Conservation (phyloP, 2,113 vertebrate genomes). For the Callorhinus ursinus region DNA sequence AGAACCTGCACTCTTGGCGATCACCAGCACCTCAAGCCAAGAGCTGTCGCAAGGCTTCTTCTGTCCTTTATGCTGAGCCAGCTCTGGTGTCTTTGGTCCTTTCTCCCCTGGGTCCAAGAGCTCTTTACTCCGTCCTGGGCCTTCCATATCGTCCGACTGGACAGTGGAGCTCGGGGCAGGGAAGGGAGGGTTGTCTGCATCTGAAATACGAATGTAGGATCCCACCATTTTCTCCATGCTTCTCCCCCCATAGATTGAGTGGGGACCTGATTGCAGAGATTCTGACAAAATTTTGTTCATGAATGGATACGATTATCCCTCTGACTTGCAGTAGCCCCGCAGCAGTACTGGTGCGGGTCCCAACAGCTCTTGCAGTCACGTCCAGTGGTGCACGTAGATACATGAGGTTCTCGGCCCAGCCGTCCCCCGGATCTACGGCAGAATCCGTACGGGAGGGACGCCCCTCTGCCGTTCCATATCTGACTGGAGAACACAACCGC, state of each 20-base stretch:
- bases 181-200: background rate
- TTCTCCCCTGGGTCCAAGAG: background rate
- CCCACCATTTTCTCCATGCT: background rate
- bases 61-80: fast-evolving
- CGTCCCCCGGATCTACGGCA: background rate
- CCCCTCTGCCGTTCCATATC: background rate
- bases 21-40: background rate
- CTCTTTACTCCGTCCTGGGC: no score
- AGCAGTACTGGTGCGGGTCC: background rate
- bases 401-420: background rate
- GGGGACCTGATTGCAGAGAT: background rate
- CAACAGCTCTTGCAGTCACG: no score
- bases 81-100: background rate
- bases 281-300: background rate
- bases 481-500: background rate
- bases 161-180: background rate
- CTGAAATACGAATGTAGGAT: background rate
- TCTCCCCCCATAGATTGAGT: background rate
- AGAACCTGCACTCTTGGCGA: background rate
- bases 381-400: no score
- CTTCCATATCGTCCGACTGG: background rate
- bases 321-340: background rate
- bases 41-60: no score
- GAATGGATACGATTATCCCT: no score
- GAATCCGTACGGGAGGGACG: background rate